Conservation (phyloP, 2,797 vertebrate species). For the Pseudomugil gertrudae region DNA sequence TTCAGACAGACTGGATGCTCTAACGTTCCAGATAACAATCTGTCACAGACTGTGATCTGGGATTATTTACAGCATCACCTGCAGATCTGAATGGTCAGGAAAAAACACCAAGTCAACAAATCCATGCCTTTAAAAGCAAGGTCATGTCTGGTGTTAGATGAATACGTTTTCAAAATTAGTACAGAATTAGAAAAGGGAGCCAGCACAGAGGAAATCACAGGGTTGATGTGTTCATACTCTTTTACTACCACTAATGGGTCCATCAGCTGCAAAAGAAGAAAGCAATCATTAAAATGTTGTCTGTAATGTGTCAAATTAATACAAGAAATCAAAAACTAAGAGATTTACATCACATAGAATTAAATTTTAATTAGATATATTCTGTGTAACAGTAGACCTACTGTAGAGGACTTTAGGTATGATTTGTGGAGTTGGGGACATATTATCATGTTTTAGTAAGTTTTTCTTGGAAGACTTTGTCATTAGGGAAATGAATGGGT, state of each 20-base stretch:
- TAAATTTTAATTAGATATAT: conserved; percentile 21
- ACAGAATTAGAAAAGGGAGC: not conserved
- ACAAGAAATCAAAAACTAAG: conserved; percentile 3
- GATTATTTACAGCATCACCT: not conserved
- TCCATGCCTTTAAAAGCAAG: not conserved
- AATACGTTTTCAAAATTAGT: not conserved
- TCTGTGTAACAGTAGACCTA: conserved; percentile 4
- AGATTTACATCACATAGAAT: conserved; percentile 15
- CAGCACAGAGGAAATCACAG: not conserved
- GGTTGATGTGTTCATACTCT: not conserved
- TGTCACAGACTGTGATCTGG: not conserved
- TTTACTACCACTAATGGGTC: not conserved
- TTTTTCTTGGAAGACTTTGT: conserved; percentile 21
- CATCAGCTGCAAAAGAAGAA: not conserved
- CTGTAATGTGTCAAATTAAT: not conserved
- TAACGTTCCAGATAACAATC: not conserved
- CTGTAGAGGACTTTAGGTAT: conserved; percentile 2
- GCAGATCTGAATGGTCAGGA: not conserved
- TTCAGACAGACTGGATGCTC: no score
- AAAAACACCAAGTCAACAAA: not conserved
- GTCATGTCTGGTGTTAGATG: not conserved
- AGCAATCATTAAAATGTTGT: not conserved
- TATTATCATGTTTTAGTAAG: conserved; percentile 7
- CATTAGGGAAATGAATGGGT: conserved; percentile 15
- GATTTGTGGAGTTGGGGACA: conserved; percentile 24